A percentile compares a stretch with the other conserved stretches of the same genome.
Evolutionary conservation across 2,888 invertebrate genomes (phyloP).

Genomic region (Caenorhabditis auriculariae): DNA sequence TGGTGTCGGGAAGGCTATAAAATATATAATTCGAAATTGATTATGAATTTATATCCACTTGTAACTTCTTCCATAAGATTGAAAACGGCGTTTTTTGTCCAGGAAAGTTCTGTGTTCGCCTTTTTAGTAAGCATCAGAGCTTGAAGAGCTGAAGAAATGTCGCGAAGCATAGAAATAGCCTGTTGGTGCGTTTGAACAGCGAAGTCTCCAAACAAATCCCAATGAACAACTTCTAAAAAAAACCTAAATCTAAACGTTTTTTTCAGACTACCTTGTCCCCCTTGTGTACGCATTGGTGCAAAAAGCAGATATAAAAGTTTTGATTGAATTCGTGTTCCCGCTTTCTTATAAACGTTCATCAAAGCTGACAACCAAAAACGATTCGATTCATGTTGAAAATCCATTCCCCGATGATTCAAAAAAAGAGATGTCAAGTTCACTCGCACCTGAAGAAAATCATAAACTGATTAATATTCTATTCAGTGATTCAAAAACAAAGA

Average conservation of each 20-base stretch:
- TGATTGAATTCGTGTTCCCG: constrained; percentile 1
- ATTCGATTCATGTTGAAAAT: constrained; percentile 6
- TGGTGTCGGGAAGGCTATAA: constrained; percentile 24
- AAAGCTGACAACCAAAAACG: constrained; percentile 10
- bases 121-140: constrained; percentile 11
- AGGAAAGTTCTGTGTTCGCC: constrained; percentile 1
- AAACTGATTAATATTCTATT: not conserved
- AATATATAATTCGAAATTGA: not conserved
- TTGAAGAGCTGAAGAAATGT: constrained; percentile 9
- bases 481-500: too few species aligned
- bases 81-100: constrained; percentile 22
- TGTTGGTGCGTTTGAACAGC: constrained; percentile 7
- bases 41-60: constrained; percentile 3
- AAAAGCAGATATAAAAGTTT: constrained; percentile 16
- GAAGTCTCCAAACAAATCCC: constrained; percentile 7
- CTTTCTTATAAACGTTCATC: constrained; percentile 6
- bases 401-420: constrained; percentile 2
- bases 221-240: constrained; percentile 18
- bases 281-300: constrained; percentile 6
- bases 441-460: constrained; percentile 3
- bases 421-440: constrained; percentile 3
- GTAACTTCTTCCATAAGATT: constrained; percentile 30
- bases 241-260: not conserved
- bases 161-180: constrained; percentile 2
- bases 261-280: not conserved